A percentile compares a stretch with the other conserved stretches of the same genome.
Conservation (phyloP, 2,113 vertebrate species). For the Saimiri boliviensis region DNA sequence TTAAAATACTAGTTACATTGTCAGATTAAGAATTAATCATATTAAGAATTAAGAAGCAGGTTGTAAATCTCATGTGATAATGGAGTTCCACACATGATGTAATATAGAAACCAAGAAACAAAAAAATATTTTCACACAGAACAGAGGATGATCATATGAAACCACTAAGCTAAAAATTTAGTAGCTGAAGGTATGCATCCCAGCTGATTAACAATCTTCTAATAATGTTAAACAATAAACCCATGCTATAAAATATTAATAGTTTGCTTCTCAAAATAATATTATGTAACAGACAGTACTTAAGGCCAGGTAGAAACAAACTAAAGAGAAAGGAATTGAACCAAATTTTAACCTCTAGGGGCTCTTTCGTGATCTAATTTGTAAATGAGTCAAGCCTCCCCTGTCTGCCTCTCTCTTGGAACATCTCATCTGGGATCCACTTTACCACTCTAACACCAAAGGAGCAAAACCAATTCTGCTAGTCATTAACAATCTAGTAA, state of each 20-base stretch:
- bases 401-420: background rate
- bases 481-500: constrained; percentile 13
- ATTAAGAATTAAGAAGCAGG: background rate
- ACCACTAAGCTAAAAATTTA: background rate
- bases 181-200: background rate
- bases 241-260: background rate
- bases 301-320: background rate
- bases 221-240: background rate
- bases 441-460: constrained; percentile 14
- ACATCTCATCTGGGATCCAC: background rate
- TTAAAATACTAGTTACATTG: background rate
- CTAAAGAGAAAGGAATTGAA: background rate
- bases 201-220: background rate
- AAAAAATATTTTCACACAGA: background rate
- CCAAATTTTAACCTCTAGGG: background rate
- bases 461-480: constrained; percentile 26
- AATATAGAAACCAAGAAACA: background rate
- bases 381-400: background rate
- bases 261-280: background rate
- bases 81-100: background rate
- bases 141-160: background rate
- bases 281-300: background rate
- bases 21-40: background rate
- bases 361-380: background rate
- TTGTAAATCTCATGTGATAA: background rate